Base-by-base conservation (phyloP, 92 coral and sea anemone species). In the Epizoanthus scotinus region DNA sequence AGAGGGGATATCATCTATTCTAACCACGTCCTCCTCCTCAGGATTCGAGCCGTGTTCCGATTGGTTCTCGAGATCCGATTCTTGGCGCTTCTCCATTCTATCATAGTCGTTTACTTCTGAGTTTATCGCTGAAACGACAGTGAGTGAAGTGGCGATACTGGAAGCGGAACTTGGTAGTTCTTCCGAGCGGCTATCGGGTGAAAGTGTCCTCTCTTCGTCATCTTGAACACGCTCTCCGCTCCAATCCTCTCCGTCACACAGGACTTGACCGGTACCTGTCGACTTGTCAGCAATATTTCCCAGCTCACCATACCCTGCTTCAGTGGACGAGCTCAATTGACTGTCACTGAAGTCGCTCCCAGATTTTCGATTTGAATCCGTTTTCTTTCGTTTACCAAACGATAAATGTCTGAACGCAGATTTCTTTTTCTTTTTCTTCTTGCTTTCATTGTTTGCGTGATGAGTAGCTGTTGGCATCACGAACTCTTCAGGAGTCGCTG, bases 371-470 rank as follows among this genome's bases (percentile, higher is more conserved):
- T 59, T 59, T 34, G 13, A 0, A 3, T 75, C 81, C 5, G 25
- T 34, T 57, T 75, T 75, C 69, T 75, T 75, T 57, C 47, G 60
- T 36, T 44, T 58, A 19, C 81, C 56, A 59, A 75, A 58, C 29
- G 81, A 59, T 12, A 75, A 10, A 36, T 15, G 60, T 60, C 81
- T 44, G 38, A 75, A 67, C 67, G 28, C 54, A 20, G 68, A 75
- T 57, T 57, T 75, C 26, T 75, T 75, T 67, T 75, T 75, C 26
- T 27, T 31, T 34, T 75, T 75, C 56, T 13, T 22, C 54, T 59
- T 40, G 20, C 22, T 40, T 17, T 53, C 27, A 67, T 59, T 55
- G 19, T 36, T 2, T 6, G 18, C 55, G 59, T 59, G 53, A 2
- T 28, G 5, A 10, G 21, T 47, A 21, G 70, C 8, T 10, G 2